phyloP scores from a whole-genome alignment of 2,888 invertebrate species.

The Pandemis corylana region DNA sequence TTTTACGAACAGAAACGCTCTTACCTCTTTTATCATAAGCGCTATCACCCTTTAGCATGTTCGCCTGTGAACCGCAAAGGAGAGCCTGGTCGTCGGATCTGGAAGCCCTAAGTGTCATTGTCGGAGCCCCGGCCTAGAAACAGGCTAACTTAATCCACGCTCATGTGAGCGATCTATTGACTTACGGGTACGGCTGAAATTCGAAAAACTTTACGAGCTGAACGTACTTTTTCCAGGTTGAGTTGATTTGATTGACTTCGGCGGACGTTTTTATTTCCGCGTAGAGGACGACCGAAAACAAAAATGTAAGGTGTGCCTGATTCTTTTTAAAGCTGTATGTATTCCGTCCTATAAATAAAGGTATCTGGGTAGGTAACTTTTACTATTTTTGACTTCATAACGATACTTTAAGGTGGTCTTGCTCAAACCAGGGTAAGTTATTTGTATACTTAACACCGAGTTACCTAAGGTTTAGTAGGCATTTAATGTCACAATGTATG shows the following conservation, averaged over 20 bases:
- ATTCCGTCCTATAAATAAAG: no score
- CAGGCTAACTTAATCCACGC: constrained; percentile 65
- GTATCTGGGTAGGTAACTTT: no score
- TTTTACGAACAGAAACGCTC: constrained; percentile 27
- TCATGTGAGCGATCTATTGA: constrained; percentile 59
- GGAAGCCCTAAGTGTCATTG: constrained; percentile 72
- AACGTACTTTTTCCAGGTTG: not conserved
- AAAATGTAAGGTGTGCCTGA: not conserved
- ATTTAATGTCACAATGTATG: no score
- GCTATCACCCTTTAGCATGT: constrained; percentile 41
- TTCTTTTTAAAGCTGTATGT: not conserved
- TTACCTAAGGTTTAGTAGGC: no score
- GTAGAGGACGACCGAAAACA: not conserved
- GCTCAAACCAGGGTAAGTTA: no score
- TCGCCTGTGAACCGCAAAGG: constrained; percentile 43
- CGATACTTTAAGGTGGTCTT: no score
- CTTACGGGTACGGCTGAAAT: constrained; percentile 3
- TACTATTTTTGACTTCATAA: no score
- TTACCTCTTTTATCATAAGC: constrained; percentile 40
- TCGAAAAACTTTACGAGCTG: not conserved
- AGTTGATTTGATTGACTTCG: not conserved
- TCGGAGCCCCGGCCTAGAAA: constrained; percentile 66
- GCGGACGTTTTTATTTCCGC: not conserved
- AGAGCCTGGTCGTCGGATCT: constrained; percentile 56
- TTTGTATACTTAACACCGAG: no score